phyloP scores from a whole-genome alignment of 2,113 vertebrate species.

The Boleophthalmus pectinirostris region DNA sequence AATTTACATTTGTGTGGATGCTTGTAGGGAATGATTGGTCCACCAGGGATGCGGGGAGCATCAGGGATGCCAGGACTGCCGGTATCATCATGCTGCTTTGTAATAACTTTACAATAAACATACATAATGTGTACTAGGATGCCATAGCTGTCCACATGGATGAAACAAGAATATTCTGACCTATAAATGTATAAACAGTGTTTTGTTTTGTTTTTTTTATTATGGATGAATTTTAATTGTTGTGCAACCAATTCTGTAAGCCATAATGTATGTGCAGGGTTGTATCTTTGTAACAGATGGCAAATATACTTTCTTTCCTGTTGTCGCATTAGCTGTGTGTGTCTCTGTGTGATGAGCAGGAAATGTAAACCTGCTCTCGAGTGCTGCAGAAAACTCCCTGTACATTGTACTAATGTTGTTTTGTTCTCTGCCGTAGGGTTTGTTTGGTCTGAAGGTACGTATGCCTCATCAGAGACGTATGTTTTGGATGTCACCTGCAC shows the following conservation, averaged over 20 bases:
- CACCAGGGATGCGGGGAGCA: slow-evolving; percentile 67
- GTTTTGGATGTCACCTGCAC: slow-evolving; percentile 1
- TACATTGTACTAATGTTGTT: slow-evolving; percentile 28
- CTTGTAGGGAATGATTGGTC: slow-evolving; percentile 79
- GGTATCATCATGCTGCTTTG: slow-evolving; percentile 50
- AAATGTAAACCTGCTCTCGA: not conserved
- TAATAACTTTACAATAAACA: too few relatives aligned
- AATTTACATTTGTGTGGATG: not conserved
- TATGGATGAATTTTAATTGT: too few relatives aligned
- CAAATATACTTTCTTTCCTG: slow-evolving; percentile 11
- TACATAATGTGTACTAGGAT: too few relatives aligned
- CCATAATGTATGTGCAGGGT: slow-evolving; percentile 19
- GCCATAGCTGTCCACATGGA: too few relatives aligned
- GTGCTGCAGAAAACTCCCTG: not conserved
- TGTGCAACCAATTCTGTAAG: not conserved
- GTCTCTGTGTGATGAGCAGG: not conserved
- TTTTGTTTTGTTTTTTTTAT: too few relatives aligned
- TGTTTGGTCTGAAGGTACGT: slow-evolving; percentile 82
- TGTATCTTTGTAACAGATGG: slow-evolving; percentile 27
- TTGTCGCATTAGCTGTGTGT: slow-evolving; percentile 16
- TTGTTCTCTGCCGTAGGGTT: slow-evolving; percentile 72
- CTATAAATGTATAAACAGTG: not conserved
- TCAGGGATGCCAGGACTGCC: slow-evolving; percentile 77
- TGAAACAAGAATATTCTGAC: too few relatives aligned
- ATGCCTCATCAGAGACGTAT: slow-evolving; percentile 12